phyloP scores from a whole-genome alignment of 2,797 vertebrate genomes.

The Poeciliopsis paucimaculata region DNA sequence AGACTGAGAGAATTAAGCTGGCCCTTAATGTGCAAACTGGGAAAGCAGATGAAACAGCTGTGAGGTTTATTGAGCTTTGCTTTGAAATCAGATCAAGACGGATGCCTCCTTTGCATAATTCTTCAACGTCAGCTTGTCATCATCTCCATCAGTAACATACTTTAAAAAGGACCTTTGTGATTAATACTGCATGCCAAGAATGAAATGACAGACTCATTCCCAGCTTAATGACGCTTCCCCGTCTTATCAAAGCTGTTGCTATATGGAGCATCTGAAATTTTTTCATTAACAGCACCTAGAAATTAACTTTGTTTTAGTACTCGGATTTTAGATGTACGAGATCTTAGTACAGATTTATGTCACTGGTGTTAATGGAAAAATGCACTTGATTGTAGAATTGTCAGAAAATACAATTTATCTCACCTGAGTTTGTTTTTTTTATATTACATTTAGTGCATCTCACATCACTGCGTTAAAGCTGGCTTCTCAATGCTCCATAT shows the following conservation, averaged over 20 bases:
- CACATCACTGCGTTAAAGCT: constrained; percentile 14
- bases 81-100: constrained; percentile 91
- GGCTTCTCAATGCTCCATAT: constrained; percentile 34
- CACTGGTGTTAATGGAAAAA: constrained; percentile 3
- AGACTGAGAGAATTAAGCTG: constrained; percentile 60
- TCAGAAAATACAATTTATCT: neutral
- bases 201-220: constrained; percentile 90
- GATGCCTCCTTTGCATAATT: constrained; percentile 86
- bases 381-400: neutral
- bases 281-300: constrained; percentile 82
- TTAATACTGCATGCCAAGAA: constrained; percentile 89
- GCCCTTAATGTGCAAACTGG: constrained; percentile 71
- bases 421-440: constrained; percentile 5
- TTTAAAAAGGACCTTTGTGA: constrained; percentile 88
- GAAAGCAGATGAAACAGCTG: constrained; percentile 84
- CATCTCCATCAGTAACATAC: constrained; percentile 86
- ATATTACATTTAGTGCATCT: constrained; percentile 5
- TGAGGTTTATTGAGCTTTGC: constrained; percentile 86
- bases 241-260: constrained; percentile 85
- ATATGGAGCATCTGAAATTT: constrained; percentile 83
- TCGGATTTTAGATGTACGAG: constrained; percentile 19
- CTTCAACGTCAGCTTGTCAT: constrained; percentile 91
- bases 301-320: constrained; percentile 65
- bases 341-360: constrained; percentile 12
- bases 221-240: constrained; percentile 88